Conservation (phyloP, 2,113 vertebrate species). For the Urocitellus parryii region DNA sequence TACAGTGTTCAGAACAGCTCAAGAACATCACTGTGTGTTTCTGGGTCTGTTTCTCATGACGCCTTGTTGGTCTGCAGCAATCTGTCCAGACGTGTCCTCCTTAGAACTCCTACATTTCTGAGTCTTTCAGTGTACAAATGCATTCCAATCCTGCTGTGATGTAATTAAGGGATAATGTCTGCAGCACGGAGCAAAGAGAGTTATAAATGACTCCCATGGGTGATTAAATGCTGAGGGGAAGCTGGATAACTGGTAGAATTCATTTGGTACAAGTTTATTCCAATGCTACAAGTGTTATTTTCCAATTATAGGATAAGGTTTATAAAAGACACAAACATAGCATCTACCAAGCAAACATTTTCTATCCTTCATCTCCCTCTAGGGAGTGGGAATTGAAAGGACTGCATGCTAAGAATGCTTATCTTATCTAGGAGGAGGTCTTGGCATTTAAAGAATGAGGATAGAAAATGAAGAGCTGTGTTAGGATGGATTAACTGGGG, state of each 20-base stretch:
- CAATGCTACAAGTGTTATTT: constrained; percentile 1
- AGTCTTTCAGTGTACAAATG: neutral
- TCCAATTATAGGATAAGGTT: neutral
- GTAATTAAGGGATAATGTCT: constrained; percentile 47
- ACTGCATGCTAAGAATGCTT: neutral
- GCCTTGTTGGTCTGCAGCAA: neutral
- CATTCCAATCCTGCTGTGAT: neutral
- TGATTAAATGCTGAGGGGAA: constrained; percentile 25
- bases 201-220: constrained; percentile 44
- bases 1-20: neutral
- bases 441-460: neutral
- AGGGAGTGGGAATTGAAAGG: neutral
- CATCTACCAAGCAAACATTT: neutral
- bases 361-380: neutral
- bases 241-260: constrained; percentile 41
- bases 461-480: neutral
- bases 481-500: neutral
- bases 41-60: neutral
- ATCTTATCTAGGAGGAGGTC: neutral
- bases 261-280: constrained; percentile 19
- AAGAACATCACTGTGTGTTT: neutral
- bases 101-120: neutral
- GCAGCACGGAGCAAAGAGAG: neutral
- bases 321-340: constrained; percentile 1
- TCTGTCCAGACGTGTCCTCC: neutral